Base-by-base conservation (phyloP, 1,140 invertebrate genomes). In the Ceratina calcarata region DNA sequence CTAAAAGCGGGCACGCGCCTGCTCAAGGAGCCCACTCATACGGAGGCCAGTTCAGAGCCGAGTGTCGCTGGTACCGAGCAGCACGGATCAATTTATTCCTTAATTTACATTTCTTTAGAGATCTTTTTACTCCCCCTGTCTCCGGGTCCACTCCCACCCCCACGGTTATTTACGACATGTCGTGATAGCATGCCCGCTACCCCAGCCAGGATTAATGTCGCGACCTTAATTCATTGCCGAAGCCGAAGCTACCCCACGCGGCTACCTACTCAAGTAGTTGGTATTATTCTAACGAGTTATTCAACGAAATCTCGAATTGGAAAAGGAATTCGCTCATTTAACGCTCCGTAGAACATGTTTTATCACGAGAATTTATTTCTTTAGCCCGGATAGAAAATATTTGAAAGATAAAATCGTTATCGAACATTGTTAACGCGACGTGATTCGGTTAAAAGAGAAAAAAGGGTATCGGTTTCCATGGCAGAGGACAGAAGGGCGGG, bases 81-180 rank as follows among this genome's bases (percentile, higher is more conserved):
- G 80, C 76, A 83, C 86, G 80, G 76, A 81, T 81, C 85, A 86
- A 87, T 86, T 86, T 86, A 66, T 71, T 86, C 76, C 69, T 81
- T 77, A 60, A 86, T 81, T 84, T 84, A 55, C 81, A 67, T 73
- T 81, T 81, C 76, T 82, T 85, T 49, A 73, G 72, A 86, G 64
- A 83, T 80, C 70, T 37, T 53, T 62, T 55, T 55, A 45, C 15
- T 45, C 37, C 37, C 37, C 37, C 37, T 45, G 37, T 45, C 58
- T 20, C 37, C 65, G 20, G 20, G 10, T 22, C 51, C 24, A 13
- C 0, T 3, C n/a, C 49, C 32, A 24, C 3, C 22, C 32, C 70
- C 27, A 15, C 57, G 49, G 62, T 81, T 83, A 78, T 83, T 78
- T 79, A 87, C 80, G 78, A 85, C 72, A 88, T 74, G 78, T 66